These are phyloP conservation scores for Zygaena filipendulae DNA, from an alignment of 2,888 invertebrate genomes.

Conservation along the genomic window DNA sequence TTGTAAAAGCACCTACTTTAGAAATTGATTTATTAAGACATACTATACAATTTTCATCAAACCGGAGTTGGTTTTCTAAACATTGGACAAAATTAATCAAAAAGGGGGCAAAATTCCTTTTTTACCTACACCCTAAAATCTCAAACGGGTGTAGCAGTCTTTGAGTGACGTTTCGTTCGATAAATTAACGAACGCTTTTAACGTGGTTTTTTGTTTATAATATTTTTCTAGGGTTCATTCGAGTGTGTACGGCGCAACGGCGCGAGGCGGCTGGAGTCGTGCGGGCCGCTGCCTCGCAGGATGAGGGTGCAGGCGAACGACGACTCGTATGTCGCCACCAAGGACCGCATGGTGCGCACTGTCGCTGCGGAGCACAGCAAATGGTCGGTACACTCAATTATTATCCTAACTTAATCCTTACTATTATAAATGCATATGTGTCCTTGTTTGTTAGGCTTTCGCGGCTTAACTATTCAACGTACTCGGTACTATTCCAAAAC, in stretches of 20 bases:
- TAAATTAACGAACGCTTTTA: neutral
- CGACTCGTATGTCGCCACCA: slow-evolving; percentile 93
- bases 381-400: slow-evolving; percentile 70
- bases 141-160: too few relatives aligned
- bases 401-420: neutral
- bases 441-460: neutral
- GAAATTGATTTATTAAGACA: too few relatives aligned
- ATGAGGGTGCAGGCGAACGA: slow-evolving; percentile 96
- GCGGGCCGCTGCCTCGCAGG: slow-evolving; percentile 88
- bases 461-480: too few relatives aligned
- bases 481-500: too few relatives aligned
- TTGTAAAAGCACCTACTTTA: too few relatives aligned
- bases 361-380: slow-evolving; percentile 95
- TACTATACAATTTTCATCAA: too few relatives aligned
- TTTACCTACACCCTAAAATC: too few relatives aligned
- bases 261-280: slow-evolving; percentile 76
- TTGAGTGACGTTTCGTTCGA: too few relatives aligned
- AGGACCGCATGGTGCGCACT: slow-evolving; percentile 90
- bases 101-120: too few relatives aligned
- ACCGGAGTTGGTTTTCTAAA: too few relatives aligned
- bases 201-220: neutral
- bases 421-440: neutral
- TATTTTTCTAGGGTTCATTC: slow-evolving; percentile 79
- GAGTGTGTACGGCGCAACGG: slow-evolving; percentile 81
- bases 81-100: too few relatives aligned